These are phyloP conservation scores for Sarcophaga rosellei DNA, from an alignment of 2,888 invertebrate species.

Conservation along the genomic window DNA sequence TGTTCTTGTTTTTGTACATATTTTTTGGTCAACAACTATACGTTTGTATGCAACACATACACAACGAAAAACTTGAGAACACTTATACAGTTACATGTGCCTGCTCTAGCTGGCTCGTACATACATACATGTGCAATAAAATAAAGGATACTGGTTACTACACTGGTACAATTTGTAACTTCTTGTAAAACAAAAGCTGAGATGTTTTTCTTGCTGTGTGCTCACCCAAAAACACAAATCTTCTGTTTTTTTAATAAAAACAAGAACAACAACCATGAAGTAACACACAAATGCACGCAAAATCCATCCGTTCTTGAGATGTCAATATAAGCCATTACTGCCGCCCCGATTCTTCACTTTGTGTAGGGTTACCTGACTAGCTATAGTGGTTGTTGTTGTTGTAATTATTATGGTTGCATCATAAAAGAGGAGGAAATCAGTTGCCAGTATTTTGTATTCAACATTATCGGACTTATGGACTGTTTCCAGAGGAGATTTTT, in stretches of 20 bases:
- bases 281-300: neutral
- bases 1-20: neutral
- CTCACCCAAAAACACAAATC: constrained; percentile 32
- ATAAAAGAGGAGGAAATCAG: no score
- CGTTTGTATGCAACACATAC: neutral
- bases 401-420: neutral
- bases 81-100: neutral
- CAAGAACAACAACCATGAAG: neutral
- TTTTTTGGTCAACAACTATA: constrained; percentile 26
- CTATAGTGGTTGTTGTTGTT: neutral
- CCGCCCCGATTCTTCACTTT: neutral
- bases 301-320: no score
- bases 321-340: no score
- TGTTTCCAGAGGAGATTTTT: no score
- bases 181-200: constrained; percentile 54
- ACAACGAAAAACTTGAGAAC: neutral
- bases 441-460: no score
- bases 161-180: constrained; percentile 46
- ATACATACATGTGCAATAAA: constrained; percentile 2
- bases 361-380: neutral
- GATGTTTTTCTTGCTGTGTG: constrained; percentile 20
- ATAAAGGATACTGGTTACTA: constrained; percentile 42
- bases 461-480: no score
- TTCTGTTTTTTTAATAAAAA: neutral
- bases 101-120: neutral